A percentile compares a stretch with the other conserved stretches of the same genome.
These are phyloP conservation scores for Sinelater perroti DNA, from an alignment of 2,888 invertebrate genomes.

Conservation along the genomic window DNA sequence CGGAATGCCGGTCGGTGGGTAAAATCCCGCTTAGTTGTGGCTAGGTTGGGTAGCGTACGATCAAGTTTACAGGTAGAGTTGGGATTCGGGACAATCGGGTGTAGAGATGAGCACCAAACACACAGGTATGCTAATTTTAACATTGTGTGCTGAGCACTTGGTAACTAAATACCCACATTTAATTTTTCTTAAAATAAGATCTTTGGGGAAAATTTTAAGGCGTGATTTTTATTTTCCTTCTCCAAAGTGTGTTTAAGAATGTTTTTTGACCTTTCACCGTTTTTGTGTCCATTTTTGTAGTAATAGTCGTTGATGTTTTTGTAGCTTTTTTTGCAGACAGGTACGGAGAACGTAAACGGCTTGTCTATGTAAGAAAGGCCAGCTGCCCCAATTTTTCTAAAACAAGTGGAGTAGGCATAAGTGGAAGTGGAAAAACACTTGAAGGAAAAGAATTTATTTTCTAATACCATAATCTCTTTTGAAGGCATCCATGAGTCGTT, in stretches of 20 bases:
- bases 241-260: background rate
- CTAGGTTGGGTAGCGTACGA: too few relatives aligned
- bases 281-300: constrained; percentile 84
- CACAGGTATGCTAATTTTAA: background rate
- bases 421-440: too few relatives aligned
- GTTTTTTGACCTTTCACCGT: constrained; percentile 27
- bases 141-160: background rate
- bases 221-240: background rate
- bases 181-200: background rate
- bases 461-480: background rate
- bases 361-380: constrained; percentile 58
- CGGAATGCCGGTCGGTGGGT: too few relatives aligned
- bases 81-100: too few relatives aligned
- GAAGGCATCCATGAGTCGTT: constrained; percentile 77
- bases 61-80: too few relatives aligned
- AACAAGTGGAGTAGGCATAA: too few relatives aligned
- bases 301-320: constrained; percentile 91
- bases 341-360: constrained; percentile 85
- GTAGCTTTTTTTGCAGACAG: constrained; percentile 87
- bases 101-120: too few relatives aligned
- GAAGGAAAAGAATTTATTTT: background rate
- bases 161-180: background rate
- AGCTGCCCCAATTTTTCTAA: constrained; percentile 8
- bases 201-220: background rate
- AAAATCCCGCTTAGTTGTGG: too few relatives aligned